Percentiles rank a stretch among this genome's conserved stretches.
Conservation (phyloP, 2,797 vertebrate genomes). For the Halcyon chelicuti region DNA sequence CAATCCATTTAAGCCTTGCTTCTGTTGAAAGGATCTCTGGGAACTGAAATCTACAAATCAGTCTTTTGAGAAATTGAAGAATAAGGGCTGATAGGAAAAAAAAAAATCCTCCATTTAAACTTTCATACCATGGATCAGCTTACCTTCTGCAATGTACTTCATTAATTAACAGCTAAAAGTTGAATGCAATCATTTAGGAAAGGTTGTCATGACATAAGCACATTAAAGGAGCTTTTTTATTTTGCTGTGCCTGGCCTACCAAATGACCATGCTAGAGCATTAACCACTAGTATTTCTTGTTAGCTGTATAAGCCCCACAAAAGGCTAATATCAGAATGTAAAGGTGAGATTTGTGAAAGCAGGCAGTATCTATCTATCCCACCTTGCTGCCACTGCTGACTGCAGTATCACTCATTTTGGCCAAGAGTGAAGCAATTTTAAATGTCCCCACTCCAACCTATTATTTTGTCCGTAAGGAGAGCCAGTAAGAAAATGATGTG, state of each 20-base stretch:
- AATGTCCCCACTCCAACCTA: neutral
- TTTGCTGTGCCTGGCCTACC: neutral
- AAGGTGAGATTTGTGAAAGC: neutral
- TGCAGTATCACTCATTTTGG: neutral
- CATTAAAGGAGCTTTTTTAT: neutral
- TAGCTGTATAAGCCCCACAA: neutral
- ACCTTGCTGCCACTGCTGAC: neutral
- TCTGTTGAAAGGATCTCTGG: neutral
- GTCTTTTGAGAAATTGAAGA: neutral
- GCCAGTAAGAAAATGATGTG: neutral
- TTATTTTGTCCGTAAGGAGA: neutral
- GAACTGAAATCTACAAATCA: neutral
- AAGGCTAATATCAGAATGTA: neutral
- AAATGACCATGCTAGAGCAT: accelerated
- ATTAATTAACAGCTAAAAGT: neutral
- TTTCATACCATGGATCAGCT: neutral
- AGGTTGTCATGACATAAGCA: neutral
- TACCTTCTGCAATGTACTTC: neutral
- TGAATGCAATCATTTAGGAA: neutral
- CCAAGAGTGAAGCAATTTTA: neutral
- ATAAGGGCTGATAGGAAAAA: neutral
- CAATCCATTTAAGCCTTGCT: neutral
- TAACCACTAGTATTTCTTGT: neutral
- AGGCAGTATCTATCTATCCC: neutral
- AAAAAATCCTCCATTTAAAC: neutral